These are phyloP conservation scores for Ophraella communa DNA, from an alignment of 2,888 invertebrate species.

Conservation along the genomic window DNA sequence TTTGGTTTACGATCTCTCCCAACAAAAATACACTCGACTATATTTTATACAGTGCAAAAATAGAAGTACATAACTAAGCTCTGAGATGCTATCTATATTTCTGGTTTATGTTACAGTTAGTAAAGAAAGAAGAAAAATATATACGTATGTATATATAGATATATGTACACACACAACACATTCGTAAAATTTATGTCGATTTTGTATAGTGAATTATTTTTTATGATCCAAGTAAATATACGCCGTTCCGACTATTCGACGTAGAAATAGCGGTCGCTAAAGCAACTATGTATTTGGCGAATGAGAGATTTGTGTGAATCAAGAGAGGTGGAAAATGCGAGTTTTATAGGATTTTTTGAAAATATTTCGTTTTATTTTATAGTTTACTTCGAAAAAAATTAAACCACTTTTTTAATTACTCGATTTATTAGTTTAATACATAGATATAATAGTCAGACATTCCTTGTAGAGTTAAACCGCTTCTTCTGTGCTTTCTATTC, in stretches of 20 bases:
- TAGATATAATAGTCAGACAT: too few species aligned
- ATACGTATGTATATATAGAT: too few species aligned
- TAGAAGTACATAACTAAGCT: slow-evolving; percentile 36
- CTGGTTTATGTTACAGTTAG: slow-evolving; percentile 32
- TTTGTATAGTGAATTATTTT: slow-evolving; percentile 27
- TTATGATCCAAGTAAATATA: slow-evolving; percentile 10
- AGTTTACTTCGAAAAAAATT: too few species aligned
- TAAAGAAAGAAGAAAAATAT: slow-evolving; percentile 11
- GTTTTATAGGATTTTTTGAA: not conserved
- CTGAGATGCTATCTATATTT: slow-evolving; percentile 39
- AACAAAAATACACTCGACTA: slow-evolving; percentile 30
- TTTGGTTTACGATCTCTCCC: slow-evolving; percentile 30
- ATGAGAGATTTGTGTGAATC: not conserved
- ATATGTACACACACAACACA: too few species aligned
- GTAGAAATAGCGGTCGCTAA: not conserved
- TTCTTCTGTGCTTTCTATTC: too few species aligned
- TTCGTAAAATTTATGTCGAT: slow-evolving; percentile 17
- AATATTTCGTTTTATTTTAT: too few species aligned
- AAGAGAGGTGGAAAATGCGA: not conserved
- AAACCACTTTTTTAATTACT: too few species aligned
- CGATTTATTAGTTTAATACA: too few species aligned
- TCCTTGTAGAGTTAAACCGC: too few species aligned
- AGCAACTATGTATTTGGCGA: not conserved
- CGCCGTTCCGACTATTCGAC: too few species aligned
- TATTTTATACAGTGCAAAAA: slow-evolving; percentile 35